Conservation (phyloP, 64 coral and sea anemone genomes). For the Montipora sp. region DNA sequence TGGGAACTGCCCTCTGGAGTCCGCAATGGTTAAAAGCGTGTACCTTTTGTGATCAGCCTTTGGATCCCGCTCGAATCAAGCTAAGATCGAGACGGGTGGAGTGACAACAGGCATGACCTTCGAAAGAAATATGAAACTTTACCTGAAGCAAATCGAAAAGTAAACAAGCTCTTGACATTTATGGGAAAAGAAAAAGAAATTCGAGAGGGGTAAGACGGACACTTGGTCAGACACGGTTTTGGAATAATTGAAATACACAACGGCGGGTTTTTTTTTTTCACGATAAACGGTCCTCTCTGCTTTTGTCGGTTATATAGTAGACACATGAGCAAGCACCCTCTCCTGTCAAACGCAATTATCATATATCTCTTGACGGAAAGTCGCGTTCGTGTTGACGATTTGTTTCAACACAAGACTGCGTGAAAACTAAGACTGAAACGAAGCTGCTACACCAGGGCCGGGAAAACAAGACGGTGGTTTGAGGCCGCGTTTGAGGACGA, state of each 20-base stretch:
- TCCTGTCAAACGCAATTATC: too few species aligned
- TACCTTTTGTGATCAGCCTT: neutral
- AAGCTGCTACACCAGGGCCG: too few species aligned
- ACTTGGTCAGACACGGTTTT: neutral
- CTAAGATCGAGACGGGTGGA: neutral
- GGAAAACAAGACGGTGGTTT: too few species aligned
- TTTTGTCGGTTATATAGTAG: too few species aligned
- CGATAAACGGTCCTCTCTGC: too few species aligned
- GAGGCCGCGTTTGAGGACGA: too few species aligned
- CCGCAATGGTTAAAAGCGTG: neutral
- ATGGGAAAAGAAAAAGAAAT: neutral
- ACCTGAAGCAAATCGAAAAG: neutral
- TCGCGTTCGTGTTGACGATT: too few species aligned
- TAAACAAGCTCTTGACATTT: neutral
- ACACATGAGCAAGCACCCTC: too few species aligned
- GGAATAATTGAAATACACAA: too few species aligned
- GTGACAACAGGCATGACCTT: neutral
- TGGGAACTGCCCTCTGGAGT: neutral
- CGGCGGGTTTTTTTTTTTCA: too few species aligned
- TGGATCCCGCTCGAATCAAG: neutral
- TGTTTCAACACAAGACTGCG: too few species aligned
- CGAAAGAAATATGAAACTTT: conserved; percentile 25
- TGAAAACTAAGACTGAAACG: neutral
- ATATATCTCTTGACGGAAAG: too few species aligned
- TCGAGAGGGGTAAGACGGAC: neutral